Percentiles rank a stretch among this genome's conserved stretches.
Conservation (phyloP, 2,888 invertebrate genomes). For the Diarsia dahlii region DNA sequence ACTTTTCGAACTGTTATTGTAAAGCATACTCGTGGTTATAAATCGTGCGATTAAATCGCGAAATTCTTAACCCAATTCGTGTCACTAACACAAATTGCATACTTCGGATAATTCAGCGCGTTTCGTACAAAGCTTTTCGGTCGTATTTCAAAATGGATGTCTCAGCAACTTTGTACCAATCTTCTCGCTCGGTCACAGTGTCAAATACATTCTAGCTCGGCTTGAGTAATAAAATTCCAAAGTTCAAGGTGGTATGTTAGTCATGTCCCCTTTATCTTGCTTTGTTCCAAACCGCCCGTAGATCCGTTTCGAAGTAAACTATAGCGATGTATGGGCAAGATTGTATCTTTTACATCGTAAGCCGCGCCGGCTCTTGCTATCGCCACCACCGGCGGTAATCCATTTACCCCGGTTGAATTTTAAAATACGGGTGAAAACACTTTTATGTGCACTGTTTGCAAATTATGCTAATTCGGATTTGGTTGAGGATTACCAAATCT, state of each 20-base stretch:
- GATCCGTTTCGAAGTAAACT: conserved; percentile 61
- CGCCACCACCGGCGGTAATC: conserved; percentile 48
- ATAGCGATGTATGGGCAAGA: conserved; percentile 56
- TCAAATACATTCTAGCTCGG: conserved; percentile 60
- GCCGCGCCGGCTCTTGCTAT: conserved; percentile 52
- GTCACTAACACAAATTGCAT: conserved; percentile 22
- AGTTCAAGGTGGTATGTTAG: conserved; percentile 71
- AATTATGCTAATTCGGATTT: conserved; percentile 23
- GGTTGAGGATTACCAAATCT: background rate
- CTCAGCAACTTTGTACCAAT: conserved; percentile 36
- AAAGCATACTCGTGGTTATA: conserved; percentile 18
- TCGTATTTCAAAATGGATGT: conserved; percentile 36
- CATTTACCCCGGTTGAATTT: conserved; percentile 46
- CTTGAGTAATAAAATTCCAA: conserved; percentile 59
- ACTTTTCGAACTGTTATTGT: conserved; percentile 46
- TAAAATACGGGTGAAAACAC: conserved; percentile 30
- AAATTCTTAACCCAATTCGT: conserved; percentile 41
- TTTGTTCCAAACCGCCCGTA: conserved; percentile 61
- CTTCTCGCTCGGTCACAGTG: conserved; percentile 41
- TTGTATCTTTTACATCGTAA: conserved; percentile 53
- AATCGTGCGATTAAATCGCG: conserved; percentile 18
- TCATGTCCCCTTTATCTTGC: conserved; percentile 61
- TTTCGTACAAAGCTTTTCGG: conserved; percentile 15
- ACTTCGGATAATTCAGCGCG: conserved; percentile 16
- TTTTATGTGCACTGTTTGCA: conserved; percentile 29